phyloP scores from a whole-genome alignment of 2,888 invertebrate species.

The Hipparchia sbordonii region DNA sequence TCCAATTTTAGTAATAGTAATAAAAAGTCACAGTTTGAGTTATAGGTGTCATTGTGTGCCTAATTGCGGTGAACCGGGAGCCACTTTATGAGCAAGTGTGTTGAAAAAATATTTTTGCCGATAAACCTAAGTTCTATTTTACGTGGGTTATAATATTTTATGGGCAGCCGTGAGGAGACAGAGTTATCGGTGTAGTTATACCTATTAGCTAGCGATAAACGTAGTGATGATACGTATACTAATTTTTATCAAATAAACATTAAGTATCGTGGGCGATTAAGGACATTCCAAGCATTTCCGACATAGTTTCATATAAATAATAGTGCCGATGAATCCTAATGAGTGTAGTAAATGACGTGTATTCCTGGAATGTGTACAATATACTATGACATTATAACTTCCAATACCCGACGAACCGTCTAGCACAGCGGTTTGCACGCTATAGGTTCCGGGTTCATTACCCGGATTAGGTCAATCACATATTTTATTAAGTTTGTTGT shows the following conservation, averaged over 20 bases:
- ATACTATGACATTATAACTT: conserved; percentile 37
- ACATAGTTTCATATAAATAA: conserved; percentile 57
- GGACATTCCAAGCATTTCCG: conserved; percentile 57
- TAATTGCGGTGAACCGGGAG: too few relatives aligned
- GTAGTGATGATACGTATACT: conserved; percentile 22
- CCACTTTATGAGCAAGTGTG: too few relatives aligned
- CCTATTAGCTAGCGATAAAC: conserved; percentile 18
- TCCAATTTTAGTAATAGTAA: too few relatives aligned
- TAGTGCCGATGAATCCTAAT: conserved; percentile 57
- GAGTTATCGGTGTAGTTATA: conserved; percentile 8
- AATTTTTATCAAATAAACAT: conserved; percentile 26
- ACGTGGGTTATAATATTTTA: too few relatives aligned
- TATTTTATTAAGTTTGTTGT: too few relatives aligned
- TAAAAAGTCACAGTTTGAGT: too few relatives aligned
- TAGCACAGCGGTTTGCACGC: background rate
- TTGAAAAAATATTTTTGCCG: too few relatives aligned
- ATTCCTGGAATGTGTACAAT: conserved; percentile 60
- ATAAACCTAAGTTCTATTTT: too few relatives aligned
- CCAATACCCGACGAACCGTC: conserved; percentile 23
- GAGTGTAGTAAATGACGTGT: conserved; percentile 58
- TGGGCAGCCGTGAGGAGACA: too few relatives aligned
- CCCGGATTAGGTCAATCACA: background rate
- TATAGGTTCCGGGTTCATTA: conserved; percentile 1
- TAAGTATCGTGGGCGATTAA: conserved; percentile 46
- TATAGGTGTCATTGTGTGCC: too few relatives aligned